Conservation (phyloP, 23 tunicate genomes). For the Aplidium turbinatum region DNA sequence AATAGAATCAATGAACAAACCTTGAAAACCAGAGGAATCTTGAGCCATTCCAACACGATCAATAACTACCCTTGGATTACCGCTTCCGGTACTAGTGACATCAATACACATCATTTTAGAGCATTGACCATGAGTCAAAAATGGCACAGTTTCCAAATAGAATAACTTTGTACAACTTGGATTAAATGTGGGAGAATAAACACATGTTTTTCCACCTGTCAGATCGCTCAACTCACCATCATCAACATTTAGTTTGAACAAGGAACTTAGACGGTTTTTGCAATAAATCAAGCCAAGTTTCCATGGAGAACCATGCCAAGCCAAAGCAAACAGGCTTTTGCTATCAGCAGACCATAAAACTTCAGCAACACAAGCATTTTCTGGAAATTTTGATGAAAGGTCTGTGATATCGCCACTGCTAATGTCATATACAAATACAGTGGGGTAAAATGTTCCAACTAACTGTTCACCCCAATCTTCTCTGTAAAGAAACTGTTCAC, state of each 20-base stretch:
- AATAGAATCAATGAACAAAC: constrained; percentile 49
- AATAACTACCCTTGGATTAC: constrained; percentile 19
- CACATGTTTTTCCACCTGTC: constrained; percentile 38
- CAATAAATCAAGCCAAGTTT: constrained; percentile 85
- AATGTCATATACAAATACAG: constrained; percentile 64
- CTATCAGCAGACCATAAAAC: constrained; percentile 65
- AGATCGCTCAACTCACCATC: constrained; percentile 13
- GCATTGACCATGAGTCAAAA: constrained; percentile 86
- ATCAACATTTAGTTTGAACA: constrained; percentile 33
- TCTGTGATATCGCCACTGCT: constrained; percentile 15
- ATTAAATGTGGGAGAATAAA: constrained; percentile 50
- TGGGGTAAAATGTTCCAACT: constrained; percentile 44
- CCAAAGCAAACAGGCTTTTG: constrained; percentile 43
- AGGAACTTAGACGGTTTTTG: constrained; percentile 51
- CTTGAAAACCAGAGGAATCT: constrained; percentile 38
- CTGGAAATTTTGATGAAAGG: constrained; percentile 39
- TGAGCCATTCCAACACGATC: constrained; percentile 42
- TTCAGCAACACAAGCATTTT: constrained; percentile 38
- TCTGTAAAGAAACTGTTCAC: constrained; percentile 44
- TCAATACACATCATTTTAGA: constrained; percentile 43
- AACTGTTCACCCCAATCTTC: constrained; percentile 94
- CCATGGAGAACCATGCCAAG: constrained; percentile 67
- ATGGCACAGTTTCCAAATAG: constrained; percentile 54
- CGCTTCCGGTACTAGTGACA: background rate
- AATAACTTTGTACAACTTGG: constrained; percentile 47